Evolutionary conservation across 2,113 vertebrate species (phyloP).

Genomic region (Sylvilagus bachmani): DNA sequence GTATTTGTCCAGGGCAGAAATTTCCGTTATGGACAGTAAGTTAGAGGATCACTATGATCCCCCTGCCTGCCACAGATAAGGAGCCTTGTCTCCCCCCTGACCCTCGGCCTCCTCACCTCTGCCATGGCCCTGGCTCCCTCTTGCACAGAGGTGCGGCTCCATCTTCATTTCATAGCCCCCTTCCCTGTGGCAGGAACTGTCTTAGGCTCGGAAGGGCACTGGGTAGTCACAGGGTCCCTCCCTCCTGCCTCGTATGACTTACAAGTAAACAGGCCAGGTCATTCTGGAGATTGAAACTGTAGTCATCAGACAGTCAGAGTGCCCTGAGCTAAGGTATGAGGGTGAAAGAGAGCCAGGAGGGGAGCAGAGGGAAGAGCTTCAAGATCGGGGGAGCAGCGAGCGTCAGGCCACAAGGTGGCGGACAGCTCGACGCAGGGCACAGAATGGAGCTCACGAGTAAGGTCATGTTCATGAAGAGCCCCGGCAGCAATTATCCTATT

Average conservation of each 20-base stretch:
- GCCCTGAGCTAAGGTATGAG: background rate
- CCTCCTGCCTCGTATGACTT: background rate
- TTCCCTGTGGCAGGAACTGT: background rate
- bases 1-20: background rate
- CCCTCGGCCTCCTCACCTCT: background rate
- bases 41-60: background rate
- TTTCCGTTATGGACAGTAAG: background rate
- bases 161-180: background rate
- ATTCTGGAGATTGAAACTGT: conserved; percentile 3
- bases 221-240: background rate
- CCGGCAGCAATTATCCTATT: background rate
- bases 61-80: background rate
- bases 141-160: background rate
- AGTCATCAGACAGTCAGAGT: background rate
- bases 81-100: background rate
- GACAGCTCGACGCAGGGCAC: background rate
- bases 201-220: background rate
- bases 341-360: background rate
- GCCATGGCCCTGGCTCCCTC: too few relatives aligned
- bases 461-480: background rate
- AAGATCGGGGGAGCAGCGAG: background rate
- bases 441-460: background rate
- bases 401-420: background rate
- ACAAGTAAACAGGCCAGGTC: background rate
- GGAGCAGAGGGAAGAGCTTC: background rate